Evolutionary conservation across 2,888 invertebrate species (phyloP), one percentile per base, ranked within the genome.

Genomic region (Perithous albicinctus): DNA sequence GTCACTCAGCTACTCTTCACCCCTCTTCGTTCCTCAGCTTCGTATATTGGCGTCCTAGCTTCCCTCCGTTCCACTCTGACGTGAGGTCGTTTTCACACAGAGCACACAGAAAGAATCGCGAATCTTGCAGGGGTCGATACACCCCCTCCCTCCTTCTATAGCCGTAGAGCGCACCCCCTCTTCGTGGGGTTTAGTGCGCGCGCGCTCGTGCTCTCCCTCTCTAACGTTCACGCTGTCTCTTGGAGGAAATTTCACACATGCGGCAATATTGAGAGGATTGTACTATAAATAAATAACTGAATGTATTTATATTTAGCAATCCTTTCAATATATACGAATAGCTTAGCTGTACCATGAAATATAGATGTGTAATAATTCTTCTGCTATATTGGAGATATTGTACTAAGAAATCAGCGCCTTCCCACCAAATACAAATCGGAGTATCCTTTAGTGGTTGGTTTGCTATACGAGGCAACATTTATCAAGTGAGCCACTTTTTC

Each of bases 61-160:
- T 38, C 35, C 70, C 67, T 38, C 61, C 61, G n/a, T 26, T 76
- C 46, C 43, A 18, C 70, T 61, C 73, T 56, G 38, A 72, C 66
- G 69, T 48, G 70, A 41, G 48, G 66, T 59, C 29, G 32, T 32
- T 32, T 69, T 66, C 80, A 29, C 61, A 61, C 75, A 67, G 76
- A 83, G 82, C 84, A 70, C 81, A 80, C 78, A 81, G 86, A 90
- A 89, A 90, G 90, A 89, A 90, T 87, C 85, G 87, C 85, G 88
- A 88, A 87, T 88, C 89, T 89, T 87, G 86, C 85, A 84, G 85
- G 85, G 90, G 90, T 90, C 91, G 90, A 90, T 90, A 91, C 86
- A 88, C 88, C 87, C 87, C 86, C 86, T 87, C 85, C 70, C 66
- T 64, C 76, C 70, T 56, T 75, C 69, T 38, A 77, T 72, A 70